A percentile compares a stretch with the other conserved stretches of the same genome.
Evolutionary conservation across 2,113 vertebrate species (phyloP).

Genomic region (Lophotis ruficrista): DNA sequence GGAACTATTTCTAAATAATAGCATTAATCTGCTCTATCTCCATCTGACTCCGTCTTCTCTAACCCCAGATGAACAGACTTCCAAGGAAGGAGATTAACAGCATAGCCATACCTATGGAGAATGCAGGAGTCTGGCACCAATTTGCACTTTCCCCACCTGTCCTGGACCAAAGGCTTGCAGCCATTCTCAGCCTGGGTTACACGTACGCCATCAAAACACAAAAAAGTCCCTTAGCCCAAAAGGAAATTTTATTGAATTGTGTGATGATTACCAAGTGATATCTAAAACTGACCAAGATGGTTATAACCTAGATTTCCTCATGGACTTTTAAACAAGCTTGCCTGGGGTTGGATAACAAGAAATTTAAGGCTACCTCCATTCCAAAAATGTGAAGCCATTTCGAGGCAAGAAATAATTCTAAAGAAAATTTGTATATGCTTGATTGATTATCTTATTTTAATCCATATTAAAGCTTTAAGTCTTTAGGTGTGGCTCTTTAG

Average conservation of each 20-base stretch:
- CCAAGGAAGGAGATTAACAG: neutral
- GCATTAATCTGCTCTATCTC: neutral
- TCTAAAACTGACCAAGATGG: neutral
- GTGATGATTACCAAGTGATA: neutral
- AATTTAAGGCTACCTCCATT: conserved; percentile 37
- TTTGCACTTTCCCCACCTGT: neutral
- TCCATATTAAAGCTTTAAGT: conserved; percentile 88
- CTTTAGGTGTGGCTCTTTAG: conserved; percentile 87
- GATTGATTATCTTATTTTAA: conserved; percentile 88
- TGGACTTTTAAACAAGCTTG: neutral
- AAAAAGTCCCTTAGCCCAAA: neutral
- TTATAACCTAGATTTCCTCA: conserved; percentile 3
- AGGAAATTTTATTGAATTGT: neutral
- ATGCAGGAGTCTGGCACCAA: neutral
- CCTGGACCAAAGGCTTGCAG: neutral
- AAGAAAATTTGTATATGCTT: conserved; percentile 79
- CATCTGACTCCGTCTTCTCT: neutral
- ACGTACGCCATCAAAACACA: neutral
- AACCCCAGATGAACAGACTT: neutral
- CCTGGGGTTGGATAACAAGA: conserved; percentile 9
- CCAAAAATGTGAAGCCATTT: conserved; percentile 64
- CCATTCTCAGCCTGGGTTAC: neutral
- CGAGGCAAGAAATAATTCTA: conserved; percentile 77
- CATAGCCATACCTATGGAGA: neutral
- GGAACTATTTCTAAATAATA: conserved; percentile 23